phyloP scores from a whole-genome alignment of 2,113 vertebrate species.

The Ceyx margarethae region DNA sequence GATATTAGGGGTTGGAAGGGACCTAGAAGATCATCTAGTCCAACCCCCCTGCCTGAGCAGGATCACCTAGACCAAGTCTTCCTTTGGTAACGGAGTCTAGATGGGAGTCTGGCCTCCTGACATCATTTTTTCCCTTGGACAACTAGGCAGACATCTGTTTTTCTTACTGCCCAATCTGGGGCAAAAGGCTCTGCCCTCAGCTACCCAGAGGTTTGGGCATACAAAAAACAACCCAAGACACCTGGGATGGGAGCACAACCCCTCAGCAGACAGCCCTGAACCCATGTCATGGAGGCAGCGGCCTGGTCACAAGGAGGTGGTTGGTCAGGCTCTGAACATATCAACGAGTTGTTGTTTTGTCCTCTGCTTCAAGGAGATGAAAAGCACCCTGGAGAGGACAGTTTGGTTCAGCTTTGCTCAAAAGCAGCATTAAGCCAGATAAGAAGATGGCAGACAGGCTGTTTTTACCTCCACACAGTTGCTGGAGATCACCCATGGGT shows the following conservation, averaged over 20 bases:
- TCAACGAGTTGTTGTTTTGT: neutral
- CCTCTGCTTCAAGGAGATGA: neutral
- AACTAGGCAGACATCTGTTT: neutral
- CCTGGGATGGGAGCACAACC: neutral
- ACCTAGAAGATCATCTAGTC: no score
- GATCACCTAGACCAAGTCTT: neutral
- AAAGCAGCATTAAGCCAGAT: neutral
- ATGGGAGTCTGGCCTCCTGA: neutral
- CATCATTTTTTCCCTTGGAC: neutral
- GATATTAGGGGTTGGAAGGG: no score
- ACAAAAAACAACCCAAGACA: neutral
- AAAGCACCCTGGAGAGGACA: neutral
- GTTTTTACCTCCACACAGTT: neutral
- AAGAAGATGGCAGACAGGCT: neutral
- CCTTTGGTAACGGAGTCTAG: neutral
- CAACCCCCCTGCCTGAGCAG: no score
- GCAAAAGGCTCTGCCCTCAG: neutral
- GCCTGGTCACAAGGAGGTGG: neutral
- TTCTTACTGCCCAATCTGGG: neutral
- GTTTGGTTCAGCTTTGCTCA: neutral
- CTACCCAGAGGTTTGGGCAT: neutral
- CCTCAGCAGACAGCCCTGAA: neutral
- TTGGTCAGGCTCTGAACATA: neutral
- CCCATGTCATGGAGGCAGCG: neutral
- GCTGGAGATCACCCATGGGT: rapidly evolving